phyloP scores from a whole-genome alignment of 2,113 vertebrate genomes.

The Anseranas semipalmata region DNA sequence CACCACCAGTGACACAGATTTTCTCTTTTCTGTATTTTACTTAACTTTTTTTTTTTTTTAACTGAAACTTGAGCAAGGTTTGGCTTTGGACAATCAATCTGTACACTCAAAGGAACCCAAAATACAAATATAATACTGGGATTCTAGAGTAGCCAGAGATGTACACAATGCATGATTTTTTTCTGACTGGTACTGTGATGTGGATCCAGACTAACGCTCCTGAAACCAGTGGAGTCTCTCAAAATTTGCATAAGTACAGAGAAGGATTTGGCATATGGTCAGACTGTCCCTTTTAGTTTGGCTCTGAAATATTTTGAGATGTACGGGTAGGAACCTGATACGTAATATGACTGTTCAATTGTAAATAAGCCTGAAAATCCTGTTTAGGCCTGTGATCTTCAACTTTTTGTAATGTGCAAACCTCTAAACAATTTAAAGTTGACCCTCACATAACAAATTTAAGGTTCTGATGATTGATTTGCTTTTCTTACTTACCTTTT shows the following conservation, averaged over 20 bases:
- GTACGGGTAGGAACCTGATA: background rate
- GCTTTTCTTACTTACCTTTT: slow-evolving; percentile 17
- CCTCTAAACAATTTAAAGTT: background rate
- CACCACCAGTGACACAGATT: background rate
- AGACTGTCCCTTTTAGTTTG: background rate
- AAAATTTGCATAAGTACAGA: background rate
- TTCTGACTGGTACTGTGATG: background rate
- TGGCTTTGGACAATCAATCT: slow-evolving; percentile 8
- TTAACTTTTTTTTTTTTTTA: background rate
- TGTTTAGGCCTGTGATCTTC: slow-evolving; percentile 3
- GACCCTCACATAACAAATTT: background rate
- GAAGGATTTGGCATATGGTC: background rate
- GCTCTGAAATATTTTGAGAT: slow-evolving; percentile 21
- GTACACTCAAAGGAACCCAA: background rate
- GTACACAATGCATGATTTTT: background rate
- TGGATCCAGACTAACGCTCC: background rate
- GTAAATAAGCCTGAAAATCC: background rate
- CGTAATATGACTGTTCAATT: background rate
- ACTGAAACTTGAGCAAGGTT: background rate
- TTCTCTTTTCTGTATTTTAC: slow-evolving; percentile 7
- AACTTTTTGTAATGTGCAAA: background rate
- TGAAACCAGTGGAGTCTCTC: background rate
- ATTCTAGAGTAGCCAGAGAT: slow-evolving; percentile 6
- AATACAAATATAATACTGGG: background rate
- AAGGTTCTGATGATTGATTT: background rate